These are phyloP conservation scores for Oceanodroma tethys DNA, from an alignment of 2,113 vertebrate genomes.

Conservation along the genomic window DNA sequence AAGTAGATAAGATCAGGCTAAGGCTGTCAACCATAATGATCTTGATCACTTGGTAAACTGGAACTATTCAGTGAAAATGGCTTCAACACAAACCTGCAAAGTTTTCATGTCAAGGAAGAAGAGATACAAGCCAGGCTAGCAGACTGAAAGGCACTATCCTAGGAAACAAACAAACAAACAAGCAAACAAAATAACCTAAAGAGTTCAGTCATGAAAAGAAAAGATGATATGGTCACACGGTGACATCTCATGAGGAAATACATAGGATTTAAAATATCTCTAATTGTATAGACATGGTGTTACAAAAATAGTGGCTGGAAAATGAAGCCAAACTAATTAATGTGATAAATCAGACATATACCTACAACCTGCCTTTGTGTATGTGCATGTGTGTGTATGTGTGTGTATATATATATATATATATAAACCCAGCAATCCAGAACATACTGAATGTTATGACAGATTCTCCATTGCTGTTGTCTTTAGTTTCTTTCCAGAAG, in stretches of 20 bases:
- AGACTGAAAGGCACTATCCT: background rate
- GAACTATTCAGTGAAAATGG: background rate
- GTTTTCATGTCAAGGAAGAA: background rate
- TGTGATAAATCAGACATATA: background rate
- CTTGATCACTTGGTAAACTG: background rate
- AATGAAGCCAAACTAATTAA: background rate
- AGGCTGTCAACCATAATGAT: background rate
- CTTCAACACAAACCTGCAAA: background rate
- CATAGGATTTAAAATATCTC: background rate
- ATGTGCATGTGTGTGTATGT: background rate
- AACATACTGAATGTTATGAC: background rate
- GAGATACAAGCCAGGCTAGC: background rate
- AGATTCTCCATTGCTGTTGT: background rate
- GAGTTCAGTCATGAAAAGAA: background rate
- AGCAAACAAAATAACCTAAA: background rate
- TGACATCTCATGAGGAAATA: background rate
- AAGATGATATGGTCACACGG: background rate
- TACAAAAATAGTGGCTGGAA: background rate
- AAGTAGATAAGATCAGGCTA: background rate
- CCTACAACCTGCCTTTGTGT: rapidly evolving
- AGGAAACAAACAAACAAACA: background rate
- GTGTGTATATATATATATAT: too few relatives aligned
- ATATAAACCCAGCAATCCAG: background rate
- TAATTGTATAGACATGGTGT: background rate
- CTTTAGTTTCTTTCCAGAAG: background rate